phyloP scores from a whole-genome alignment of 2,888 invertebrate species.

The Fragum whitleyi region DNA sequence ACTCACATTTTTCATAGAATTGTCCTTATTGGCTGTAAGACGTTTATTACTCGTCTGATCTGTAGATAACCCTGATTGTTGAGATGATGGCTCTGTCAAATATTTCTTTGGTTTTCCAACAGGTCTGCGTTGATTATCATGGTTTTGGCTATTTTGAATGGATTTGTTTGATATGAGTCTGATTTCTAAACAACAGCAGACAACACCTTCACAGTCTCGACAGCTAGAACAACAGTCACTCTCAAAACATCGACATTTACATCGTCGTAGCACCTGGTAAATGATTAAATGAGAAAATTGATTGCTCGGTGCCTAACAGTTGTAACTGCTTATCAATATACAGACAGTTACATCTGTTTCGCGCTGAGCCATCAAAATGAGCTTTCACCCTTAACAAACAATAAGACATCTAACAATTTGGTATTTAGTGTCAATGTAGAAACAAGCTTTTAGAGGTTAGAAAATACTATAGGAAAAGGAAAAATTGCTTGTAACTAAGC shows the following conservation, averaged over 20 bases:
- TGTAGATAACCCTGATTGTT: not conserved
- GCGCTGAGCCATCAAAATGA: no score
- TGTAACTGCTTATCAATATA: no score
- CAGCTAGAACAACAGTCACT: conserved; percentile 44
- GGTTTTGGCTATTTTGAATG: not conserved
- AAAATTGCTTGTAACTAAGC: no score
- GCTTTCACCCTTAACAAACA: no score
- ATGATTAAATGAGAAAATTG: not conserved
- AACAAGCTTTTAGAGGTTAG: no score
- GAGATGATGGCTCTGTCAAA: not conserved
- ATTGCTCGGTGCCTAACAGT: no score
- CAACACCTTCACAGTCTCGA: conserved; percentile 46
- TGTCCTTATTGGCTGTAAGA: not conserved
- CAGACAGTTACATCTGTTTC: no score
- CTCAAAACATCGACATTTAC: conserved; percentile 21
- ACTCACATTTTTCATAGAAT: not conserved
- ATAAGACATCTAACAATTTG: no score
- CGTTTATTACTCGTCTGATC: not conserved
- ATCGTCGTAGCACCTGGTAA: not conserved
- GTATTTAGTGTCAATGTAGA: no score
- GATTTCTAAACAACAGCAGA: conserved; percentile 62
- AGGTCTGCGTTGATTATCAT: not conserved
- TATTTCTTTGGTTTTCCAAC: not conserved
- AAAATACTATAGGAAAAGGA: no score
- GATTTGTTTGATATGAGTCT: conserved; percentile 49